Evolutionary conservation across 2,113 vertebrate species (phyloP).

Genomic region (Muscicapa adusta): DNA sequence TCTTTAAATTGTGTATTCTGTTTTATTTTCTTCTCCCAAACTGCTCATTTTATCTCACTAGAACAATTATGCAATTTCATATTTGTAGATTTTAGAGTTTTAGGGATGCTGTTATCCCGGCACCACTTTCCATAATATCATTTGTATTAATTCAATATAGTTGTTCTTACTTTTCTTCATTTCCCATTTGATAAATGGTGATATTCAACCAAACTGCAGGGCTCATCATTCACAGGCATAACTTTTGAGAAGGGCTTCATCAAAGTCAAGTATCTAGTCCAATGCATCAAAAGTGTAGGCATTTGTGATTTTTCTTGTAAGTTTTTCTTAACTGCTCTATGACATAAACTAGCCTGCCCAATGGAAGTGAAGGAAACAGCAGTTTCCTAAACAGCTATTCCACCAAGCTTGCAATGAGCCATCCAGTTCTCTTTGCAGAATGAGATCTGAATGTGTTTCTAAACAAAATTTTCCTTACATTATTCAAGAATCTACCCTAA

Average conservation of each 20-base stretch:
- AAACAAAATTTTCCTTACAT: neutral
- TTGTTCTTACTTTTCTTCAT: neutral
- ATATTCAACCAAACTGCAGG: neutral
- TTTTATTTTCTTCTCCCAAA: neutral
- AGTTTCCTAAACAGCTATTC: neutral
- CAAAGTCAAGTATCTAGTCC: slow-evolving; percentile 7
- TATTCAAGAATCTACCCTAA: neutral
- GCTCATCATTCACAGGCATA: slow-evolving; percentile 14
- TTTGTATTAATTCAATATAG: slow-evolving; percentile 9
- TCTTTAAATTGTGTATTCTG: neutral
- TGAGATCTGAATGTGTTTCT: neutral
- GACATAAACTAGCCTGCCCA: neutral
- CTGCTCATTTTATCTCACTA: neutral
- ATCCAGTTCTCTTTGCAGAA: neutral
- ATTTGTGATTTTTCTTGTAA: neutral
- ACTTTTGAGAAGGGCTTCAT: slow-evolving; percentile 2
- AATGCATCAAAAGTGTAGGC: neutral
- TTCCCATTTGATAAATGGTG: slow-evolving; percentile 25
- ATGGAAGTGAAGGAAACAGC: neutral
- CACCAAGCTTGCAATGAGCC: neutral
- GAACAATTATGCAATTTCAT: neutral
- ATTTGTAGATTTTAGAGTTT: neutral
- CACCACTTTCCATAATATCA: neutral
- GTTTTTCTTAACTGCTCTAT: neutral
- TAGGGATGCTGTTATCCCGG: neutral